Base-by-base conservation (phyloP, 2,797 vertebrate species). In the Diglossa cyanea region DNA sequence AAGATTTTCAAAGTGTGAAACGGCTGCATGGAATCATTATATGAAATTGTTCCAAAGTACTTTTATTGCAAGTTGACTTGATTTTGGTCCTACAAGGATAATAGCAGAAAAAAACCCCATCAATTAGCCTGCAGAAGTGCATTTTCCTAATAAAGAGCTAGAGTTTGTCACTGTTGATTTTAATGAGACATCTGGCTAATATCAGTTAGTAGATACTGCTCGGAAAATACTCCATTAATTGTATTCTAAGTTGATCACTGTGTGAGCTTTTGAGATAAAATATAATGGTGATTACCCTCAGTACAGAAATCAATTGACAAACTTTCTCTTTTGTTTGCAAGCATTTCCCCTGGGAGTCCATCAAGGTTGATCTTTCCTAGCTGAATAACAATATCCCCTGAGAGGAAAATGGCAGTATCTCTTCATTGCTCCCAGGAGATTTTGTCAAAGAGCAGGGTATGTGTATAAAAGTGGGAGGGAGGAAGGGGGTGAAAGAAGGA, bases 101-200 rank as follows among this genome's bases (percentile, higher is more conserved):
- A 97, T 95, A 57, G 40, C 53, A 54, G 58, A 23, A 60, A 37
- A 37, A 93, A 96, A 81, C 1, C 9, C 16, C 25, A 20, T 14
- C 61, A 90, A 96, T 96, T 96, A 97, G 94, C 44, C 93, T 76
- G 70, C 63, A 75, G 76, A 97, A 97, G 82, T 91, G 92, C 83
- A 60, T 97, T 97, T 97, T 95, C 78, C 90, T 94, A 68, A 71
- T 94, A 47, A 95, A 95, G 95, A 97, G 60, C 88, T 92, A 77
- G 91, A 24, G 82, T 96, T 96, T 97, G 96, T 97, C 80, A 88
- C 68, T 95, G 80, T 83, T 93, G 94, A 75, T 95, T 97, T 96
- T 95, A 97, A 88, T 95, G 92, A 95, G 91, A 97, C 97, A 98
- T 97, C 97, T 98, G 97, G 95, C 94, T 88, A 93, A 95, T 97